Conservation (phyloP, 1,140 invertebrate species). For the Tribolium madens region DNA sequence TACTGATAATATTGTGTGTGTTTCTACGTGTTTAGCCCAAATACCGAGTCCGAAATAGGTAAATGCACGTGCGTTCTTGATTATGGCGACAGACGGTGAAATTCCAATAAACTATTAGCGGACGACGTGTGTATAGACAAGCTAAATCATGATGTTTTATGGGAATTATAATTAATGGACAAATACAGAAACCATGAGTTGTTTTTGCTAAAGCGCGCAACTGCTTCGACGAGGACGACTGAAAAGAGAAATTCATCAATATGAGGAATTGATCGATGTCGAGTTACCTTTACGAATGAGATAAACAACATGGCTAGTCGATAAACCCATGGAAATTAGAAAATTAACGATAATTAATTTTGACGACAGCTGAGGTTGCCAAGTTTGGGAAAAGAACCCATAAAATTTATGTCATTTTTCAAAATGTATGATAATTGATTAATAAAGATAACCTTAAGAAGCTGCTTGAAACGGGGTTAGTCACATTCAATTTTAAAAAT, state of each 20-base stretch:
- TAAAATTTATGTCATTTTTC: background rate
- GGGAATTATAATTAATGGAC: conserved; percentile 15
- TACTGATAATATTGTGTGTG: conserved; percentile 38
- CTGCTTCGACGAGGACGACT: background rate
- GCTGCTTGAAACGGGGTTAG: too few species aligned
- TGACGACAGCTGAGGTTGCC: background rate
- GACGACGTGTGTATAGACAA: conserved; percentile 14
- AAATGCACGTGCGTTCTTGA: conserved; percentile 32
- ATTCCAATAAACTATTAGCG: conserved; percentile 34
- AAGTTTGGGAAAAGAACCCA: background rate
- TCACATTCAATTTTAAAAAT: too few species aligned
- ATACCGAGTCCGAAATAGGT: conserved; percentile 31
- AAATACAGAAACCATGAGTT: conserved; percentile 15
- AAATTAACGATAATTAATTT: background rate
- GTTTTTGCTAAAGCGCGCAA: background rate
- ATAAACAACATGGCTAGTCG: background rate
- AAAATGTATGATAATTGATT: background rate
- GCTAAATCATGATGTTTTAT: conserved; percentile 28
- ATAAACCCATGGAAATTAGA: background rate
- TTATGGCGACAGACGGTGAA: conserved; percentile 9
- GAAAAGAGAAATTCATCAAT: background rate
- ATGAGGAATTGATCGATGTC: too few species aligned
- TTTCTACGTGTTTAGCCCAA: conserved; percentile 37
- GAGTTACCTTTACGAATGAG: background rate
- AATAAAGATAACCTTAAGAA: background rate